phyloP scores from a whole-genome alignment of 2,113 vertebrate species.

The Aix galericulata region DNA sequence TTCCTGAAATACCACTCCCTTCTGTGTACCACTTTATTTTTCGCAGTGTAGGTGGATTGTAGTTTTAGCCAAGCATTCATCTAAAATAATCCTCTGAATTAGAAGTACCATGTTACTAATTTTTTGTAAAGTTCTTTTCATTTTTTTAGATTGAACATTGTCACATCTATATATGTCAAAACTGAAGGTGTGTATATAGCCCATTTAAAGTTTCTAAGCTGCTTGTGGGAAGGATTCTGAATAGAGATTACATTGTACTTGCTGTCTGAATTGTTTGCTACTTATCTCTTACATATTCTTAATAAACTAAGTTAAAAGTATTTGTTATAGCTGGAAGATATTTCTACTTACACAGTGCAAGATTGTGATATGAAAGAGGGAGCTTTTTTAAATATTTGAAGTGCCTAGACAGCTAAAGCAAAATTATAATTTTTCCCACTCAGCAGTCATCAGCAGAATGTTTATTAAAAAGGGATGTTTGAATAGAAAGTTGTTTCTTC shows the following conservation, averaged over 20 bases:
- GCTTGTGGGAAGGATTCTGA: background rate
- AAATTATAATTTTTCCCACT: background rate
- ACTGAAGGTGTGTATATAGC: background rate
- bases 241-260: background rate
- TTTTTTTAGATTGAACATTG: slow-evolving; percentile 17
- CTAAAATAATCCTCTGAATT: background rate
- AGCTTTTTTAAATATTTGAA: slow-evolving; percentile 19
- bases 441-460: background rate
- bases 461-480: background rate
- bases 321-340: slow-evolving; percentile 12
- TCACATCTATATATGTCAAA: background rate
- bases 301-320: background rate
- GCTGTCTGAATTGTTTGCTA: background rate
- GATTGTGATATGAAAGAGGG: background rate
- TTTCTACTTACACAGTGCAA: background rate
- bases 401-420: background rate
- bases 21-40: slow-evolving; percentile 16
- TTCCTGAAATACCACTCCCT: background rate
- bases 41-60: background rate
- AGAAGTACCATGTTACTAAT: background rate
- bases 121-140: background rate
- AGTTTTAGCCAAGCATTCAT: slow-evolving; percentile 13
- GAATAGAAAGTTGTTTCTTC: background rate
- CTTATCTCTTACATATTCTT: background rate
- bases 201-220: background rate